Evolutionary conservation across 2,888 invertebrate species (phyloP).

Genomic region (Oxyteleia sp.): DNA sequence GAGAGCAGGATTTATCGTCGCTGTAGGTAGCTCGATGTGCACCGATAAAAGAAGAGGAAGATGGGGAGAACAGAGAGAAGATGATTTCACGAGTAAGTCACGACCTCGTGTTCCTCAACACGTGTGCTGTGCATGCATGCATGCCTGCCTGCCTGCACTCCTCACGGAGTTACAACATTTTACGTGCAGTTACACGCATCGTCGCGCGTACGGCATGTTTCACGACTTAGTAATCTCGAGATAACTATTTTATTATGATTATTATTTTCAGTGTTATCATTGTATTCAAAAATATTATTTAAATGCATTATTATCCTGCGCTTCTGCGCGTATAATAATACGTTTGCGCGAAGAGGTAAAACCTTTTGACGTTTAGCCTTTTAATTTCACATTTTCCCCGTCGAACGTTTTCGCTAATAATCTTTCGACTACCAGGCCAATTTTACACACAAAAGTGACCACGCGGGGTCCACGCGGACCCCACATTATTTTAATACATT

Average conservation of each 20-base stretch:
- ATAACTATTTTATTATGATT: constrained; percentile 71
- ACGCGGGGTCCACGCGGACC: no score
- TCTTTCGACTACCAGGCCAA: no score
- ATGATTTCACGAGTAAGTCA: constrained; percentile 77
- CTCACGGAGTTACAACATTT: constrained; percentile 76
- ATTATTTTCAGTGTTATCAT: constrained; percentile 62
- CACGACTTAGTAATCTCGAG: constrained; percentile 71
- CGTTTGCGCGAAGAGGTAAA: constrained; percentile 3
- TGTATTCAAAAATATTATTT: constrained; percentile 46
- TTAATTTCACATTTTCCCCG: constrained; percentile 8
- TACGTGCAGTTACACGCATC: constrained; percentile 78
- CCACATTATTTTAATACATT: no score
- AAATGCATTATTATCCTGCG: constrained; percentile 29
- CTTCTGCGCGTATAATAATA: constrained; percentile 36
- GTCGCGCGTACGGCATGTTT: constrained; percentile 76
- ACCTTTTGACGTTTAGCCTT: constrained; percentile 18
- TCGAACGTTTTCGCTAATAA: constrained; percentile 4
- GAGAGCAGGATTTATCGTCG: constrained; percentile 77
- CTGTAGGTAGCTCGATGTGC: constrained; percentile 77
- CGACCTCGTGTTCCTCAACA: constrained; percentile 75
- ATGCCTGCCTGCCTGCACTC: constrained; percentile 67
- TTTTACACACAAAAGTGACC: no score
- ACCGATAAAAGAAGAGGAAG: constrained; percentile 70
- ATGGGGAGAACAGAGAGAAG: constrained; percentile 62
- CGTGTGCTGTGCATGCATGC: constrained; percentile 71